A percentile compares a stretch with the other conserved stretches of the same genome.
Evolutionary conservation across 2,888 invertebrate genomes (phyloP).

Genomic region (Pocota personata): DNA sequence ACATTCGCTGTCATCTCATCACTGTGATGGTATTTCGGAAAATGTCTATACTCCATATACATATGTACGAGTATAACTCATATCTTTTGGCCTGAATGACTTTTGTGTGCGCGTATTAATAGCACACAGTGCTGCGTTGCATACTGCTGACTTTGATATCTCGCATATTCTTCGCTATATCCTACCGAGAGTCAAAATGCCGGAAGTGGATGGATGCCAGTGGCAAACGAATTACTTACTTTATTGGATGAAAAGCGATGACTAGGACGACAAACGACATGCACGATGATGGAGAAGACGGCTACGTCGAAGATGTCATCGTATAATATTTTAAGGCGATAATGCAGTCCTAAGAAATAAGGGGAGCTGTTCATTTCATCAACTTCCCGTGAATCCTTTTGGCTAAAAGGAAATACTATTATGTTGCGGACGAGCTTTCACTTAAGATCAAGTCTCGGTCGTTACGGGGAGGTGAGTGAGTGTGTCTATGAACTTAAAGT

Average conservation of each 20-base stretch:
- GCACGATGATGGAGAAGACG: neutral
- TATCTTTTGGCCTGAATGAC: slow-evolving; percentile 38
- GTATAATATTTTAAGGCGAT: slow-evolving; percentile 55
- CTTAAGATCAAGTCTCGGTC: slow-evolving; percentile 1
- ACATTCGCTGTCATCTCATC: slow-evolving; percentile 1
- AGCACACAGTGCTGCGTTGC: slow-evolving; percentile 14
- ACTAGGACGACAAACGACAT: slow-evolving; percentile 20
- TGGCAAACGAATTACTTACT: slow-evolving; percentile 60
- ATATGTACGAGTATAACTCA: no score
- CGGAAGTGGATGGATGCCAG: slow-evolving; percentile 50
- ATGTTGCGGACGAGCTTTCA: slow-evolving; percentile 39
- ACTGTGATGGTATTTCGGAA: neutral
- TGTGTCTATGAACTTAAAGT: neutral
- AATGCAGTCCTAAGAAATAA: slow-evolving; percentile 52
- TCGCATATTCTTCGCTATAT: slow-evolving; percentile 4
- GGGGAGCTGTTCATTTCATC: slow-evolving; percentile 52
- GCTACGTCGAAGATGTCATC: slow-evolving; percentile 22
- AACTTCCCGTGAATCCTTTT: slow-evolving; percentile 19
- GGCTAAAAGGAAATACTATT: slow-evolving; percentile 43
- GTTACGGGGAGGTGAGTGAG: neutral
- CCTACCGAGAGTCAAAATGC: slow-evolving; percentile 3
- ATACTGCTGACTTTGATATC: slow-evolving; percentile 38
- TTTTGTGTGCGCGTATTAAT: slow-evolving; percentile 38
- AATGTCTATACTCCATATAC: neutral
- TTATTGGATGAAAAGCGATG: slow-evolving; percentile 37